Evolutionary conservation across 2,113 vertebrate species (phyloP).

Genomic region (Callopanchax toddi): DNA sequence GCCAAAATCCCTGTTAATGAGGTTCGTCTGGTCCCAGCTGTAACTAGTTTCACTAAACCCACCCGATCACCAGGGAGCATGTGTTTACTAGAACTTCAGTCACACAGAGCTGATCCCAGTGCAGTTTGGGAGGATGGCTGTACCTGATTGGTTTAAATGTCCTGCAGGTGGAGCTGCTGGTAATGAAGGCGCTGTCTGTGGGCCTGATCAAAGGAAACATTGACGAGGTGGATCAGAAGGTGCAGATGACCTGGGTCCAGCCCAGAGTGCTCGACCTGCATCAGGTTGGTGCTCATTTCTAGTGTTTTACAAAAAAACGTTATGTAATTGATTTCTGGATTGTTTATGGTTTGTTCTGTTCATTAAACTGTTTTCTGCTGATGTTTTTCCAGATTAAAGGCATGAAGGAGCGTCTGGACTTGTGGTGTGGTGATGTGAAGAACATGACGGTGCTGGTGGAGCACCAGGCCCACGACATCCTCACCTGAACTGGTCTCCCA

Average conservation of each 20-base stretch:
- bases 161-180: constrained; percentile 92
- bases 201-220: constrained; percentile 96
- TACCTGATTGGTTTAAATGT: background rate
- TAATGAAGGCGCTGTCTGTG: constrained; percentile 97
- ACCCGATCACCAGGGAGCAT: background rate
- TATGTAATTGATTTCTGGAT: too few species aligned
- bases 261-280: constrained; percentile 92
- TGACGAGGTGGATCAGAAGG: constrained; percentile 93
- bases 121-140: background rate
- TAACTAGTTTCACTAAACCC: background rate
- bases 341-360: background rate
- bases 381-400: constrained; percentile 87
- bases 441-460: constrained; percentile 98
- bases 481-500: constrained; percentile 81
- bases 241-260: constrained; percentile 99
- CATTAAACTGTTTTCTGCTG: background rate
- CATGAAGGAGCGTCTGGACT: constrained; percentile 96
- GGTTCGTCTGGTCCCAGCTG: constrained; percentile 84
- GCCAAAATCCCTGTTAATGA: constrained; percentile 92
- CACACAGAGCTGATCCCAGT: background rate
- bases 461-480: constrained; percentile 96
- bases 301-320: background rate
- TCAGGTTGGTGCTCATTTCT: constrained; percentile 81
- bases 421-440: constrained; percentile 95
- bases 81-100: background rate